These are phyloP conservation scores for Pinna nobilis DNA, from an alignment of 1,140 invertebrate genomes.

Conservation along the genomic window DNA sequence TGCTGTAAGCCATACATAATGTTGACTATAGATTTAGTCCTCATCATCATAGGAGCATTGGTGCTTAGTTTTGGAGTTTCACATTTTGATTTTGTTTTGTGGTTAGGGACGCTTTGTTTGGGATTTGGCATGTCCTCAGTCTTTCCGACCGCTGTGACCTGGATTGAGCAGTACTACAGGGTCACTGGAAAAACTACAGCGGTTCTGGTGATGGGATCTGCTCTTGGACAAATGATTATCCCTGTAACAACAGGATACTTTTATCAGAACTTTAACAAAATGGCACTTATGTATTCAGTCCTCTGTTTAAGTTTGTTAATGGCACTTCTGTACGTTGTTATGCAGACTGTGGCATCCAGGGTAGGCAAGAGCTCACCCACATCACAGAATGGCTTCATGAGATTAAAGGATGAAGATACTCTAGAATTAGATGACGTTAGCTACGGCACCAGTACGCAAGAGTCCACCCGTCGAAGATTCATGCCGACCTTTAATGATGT, in stretches of 20 bases:
- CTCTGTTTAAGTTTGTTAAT: slow-evolving; percentile 56
- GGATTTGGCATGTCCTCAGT: slow-evolving; percentile 77
- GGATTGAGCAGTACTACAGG: slow-evolving; percentile 76
- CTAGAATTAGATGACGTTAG: slow-evolving; percentile 43
- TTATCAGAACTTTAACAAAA: slow-evolving; percentile 62
- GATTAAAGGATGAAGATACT: slow-evolving; percentile 41
- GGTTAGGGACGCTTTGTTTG: slow-evolving; percentile 63
- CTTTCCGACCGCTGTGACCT: slow-evolving; percentile 75
- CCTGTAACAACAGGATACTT: slow-evolving; percentile 71
- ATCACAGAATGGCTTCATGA: slow-evolving; percentile 42
- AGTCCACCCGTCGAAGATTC: slow-evolving; percentile 10
- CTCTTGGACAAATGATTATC: slow-evolving; percentile 76
- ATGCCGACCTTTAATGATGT: slow-evolving; percentile 30
- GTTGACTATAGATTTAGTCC: slow-evolving; percentile 69
- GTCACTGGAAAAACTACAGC: slow-evolving; percentile 76
- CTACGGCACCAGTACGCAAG: slow-evolving; percentile 25
- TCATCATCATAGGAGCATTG: slow-evolving; percentile 70
- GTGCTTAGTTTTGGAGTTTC: slow-evolving; percentile 70
- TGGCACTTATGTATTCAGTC: slow-evolving; percentile 72
- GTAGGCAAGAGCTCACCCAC: neutral
- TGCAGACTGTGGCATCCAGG: slow-evolving; percentile 63
- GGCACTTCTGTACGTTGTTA: slow-evolving; percentile 57
- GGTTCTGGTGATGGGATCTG: slow-evolving; percentile 75
- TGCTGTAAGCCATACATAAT: slow-evolving; percentile 70
- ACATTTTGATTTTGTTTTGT: slow-evolving; percentile 54